Percentiles rank a stretch among this genome's conserved stretches.
phyloP scores from a whole-genome alignment of 2,797 vertebrate genomes.

The Menidia menidia region DNA sequence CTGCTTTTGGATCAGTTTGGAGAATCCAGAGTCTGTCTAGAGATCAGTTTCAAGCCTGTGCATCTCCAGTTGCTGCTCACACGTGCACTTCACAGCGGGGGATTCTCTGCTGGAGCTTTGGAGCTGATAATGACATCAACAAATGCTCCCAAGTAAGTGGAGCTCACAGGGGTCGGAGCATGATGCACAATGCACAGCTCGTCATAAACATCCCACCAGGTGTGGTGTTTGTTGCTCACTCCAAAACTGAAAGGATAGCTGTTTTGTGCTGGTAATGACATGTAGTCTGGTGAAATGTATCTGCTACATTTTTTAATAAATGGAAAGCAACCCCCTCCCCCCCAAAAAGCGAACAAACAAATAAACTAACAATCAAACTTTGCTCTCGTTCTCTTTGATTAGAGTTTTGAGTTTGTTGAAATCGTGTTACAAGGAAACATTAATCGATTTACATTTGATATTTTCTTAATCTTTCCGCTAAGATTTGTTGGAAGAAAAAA shows the following conservation, averaged over 20 bases:
- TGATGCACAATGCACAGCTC: neutral
- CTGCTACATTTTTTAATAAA: neutral
- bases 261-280: neutral
- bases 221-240: neutral
- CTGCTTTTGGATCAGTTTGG: too few relatives aligned
- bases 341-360: neutral
- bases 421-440: slow-evolving; percentile 68
- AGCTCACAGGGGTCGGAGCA: neutral
- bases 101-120: neutral
- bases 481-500: slow-evolving; percentile 17
- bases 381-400: slow-evolving; percentile 67
- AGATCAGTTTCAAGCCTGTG: neutral
- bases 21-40: too few relatives aligned
- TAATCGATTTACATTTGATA: slow-evolving; percentile 64
- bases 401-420: slow-evolving; percentile 66
- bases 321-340: neutral
- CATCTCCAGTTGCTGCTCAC: neutral
- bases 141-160: neutral
- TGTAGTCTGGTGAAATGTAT: neutral
- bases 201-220: neutral
- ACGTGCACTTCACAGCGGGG: neutral
- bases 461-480: slow-evolving; percentile 51
- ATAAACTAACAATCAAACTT: neutral
- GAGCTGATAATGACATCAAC: neutral
- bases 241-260: neutral